These are phyloP conservation scores for Euclidia mi DNA, from an alignment of 2,888 invertebrate genomes.

Conservation along the genomic window DNA sequence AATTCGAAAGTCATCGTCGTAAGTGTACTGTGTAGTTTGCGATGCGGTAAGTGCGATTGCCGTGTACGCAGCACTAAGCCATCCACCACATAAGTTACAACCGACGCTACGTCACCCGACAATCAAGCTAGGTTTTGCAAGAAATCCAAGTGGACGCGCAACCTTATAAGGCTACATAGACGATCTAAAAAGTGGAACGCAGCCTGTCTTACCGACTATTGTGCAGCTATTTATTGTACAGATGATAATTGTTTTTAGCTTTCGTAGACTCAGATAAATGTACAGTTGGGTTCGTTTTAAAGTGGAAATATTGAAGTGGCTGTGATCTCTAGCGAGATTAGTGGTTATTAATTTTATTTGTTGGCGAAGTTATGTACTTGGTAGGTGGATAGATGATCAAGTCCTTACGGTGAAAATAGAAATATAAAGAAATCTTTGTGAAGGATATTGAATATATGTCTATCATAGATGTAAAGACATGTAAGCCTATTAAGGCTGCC, in stretches of 20 bases:
- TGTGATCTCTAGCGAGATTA: no score
- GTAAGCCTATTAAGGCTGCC: no score
- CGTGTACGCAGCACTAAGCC: slow-evolving; percentile 34
- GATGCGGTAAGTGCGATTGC: neutral
- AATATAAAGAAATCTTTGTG: no score
- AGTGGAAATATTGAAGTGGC: neutral
- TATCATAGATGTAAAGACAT: no score
- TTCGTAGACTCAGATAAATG: slow-evolving; percentile 32
- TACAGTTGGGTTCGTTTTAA: neutral
- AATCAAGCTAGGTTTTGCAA: slow-evolving; percentile 70
- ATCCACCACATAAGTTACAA: slow-evolving; percentile 40
- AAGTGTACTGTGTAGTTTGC: no score
- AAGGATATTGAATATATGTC: no score
- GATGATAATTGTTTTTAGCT: slow-evolving; percentile 55
- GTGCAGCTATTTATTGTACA: slow-evolving; percentile 52
- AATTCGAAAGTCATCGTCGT: no score
- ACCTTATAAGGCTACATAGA: slow-evolving; percentile 65
- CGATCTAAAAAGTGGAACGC: slow-evolving; percentile 72
- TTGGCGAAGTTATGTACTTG: no score
- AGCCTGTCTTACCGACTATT: slow-evolving; percentile 49
- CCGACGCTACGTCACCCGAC: slow-evolving; percentile 54
- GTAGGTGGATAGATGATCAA: no score
- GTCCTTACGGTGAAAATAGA: no score
- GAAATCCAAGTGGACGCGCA: slow-evolving; percentile 61
- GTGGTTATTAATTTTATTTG: no score